phyloP scores from a whole-genome alignment of 1,140 invertebrate species.

The Pissodes strobi region DNA sequence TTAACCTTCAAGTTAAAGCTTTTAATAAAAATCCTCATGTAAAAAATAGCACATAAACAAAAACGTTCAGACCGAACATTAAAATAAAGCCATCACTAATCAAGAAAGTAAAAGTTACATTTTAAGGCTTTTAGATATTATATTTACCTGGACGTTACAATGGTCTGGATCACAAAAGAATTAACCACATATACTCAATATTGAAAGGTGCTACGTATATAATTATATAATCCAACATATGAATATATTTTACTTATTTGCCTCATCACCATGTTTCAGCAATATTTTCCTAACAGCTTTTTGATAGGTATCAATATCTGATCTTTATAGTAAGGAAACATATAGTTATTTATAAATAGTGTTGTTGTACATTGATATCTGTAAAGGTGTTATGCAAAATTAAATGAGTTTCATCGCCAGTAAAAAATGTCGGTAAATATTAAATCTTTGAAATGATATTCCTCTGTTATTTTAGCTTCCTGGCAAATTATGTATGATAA shows the following conservation, averaged over 20 bases:
- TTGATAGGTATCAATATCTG: background rate
- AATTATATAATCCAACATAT: conserved; percentile 23
- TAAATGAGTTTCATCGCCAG: no score
- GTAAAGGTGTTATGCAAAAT: no score
- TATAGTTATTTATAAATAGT: background rate
- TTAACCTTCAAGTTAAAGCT: no score
- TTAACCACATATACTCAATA: conserved; percentile 31
- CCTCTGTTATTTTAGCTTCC: no score
- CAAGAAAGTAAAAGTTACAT: conserved; percentile 26
- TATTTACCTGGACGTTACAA: conserved; percentile 25
- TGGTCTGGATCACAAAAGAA: conserved; percentile 36
- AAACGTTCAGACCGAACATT: no score
- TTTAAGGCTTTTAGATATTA: conserved; percentile 18
- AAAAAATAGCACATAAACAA: no score
- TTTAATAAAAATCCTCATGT: no score
- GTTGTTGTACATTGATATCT: no score
- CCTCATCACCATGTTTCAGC: conserved; percentile 43
- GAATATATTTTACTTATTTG: conserved; percentile 39
- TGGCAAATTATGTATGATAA: no score
- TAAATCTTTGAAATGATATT: no score
- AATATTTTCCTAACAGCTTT: conserved; percentile 20
- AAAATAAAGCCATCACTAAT: conserved; percentile 18
- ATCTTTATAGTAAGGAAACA: background rate
- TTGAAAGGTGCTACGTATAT: conserved; percentile 29
- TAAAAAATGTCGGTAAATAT: no score